Conservation (phyloP, 2,797 vertebrate genomes). For the Clamator glandarius region DNA sequence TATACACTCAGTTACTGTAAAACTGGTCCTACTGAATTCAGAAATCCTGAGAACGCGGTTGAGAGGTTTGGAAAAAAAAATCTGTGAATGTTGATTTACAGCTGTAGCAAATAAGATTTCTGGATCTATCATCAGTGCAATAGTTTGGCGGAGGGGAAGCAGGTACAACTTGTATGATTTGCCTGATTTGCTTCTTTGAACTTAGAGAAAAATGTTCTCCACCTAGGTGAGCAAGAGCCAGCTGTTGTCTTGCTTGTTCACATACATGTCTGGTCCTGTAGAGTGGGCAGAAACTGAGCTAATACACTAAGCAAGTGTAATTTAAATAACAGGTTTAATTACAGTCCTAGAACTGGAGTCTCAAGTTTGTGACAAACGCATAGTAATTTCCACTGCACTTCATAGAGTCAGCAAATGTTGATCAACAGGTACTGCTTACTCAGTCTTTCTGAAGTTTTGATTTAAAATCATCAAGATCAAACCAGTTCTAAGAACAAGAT, state of each 20-base stretch:
- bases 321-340: conserved; percentile 50
- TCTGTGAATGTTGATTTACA: not conserved
- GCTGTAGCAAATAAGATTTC: not conserved
- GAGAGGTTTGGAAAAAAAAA: not conserved
- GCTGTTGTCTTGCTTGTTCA: not conserved
- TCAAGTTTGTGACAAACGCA: conserved; percentile 22
- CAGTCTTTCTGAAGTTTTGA: conserved; percentile 9
- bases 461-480: conserved; percentile 25
- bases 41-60: not conserved
- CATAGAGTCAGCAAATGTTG: conserved; percentile 44
- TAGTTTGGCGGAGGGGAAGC: not conserved
- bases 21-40: not conserved
- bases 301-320: conserved; percentile 30
- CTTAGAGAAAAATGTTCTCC: conserved; percentile 47
- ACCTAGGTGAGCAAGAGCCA: conserved; percentile 10
- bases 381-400: conserved; percentile 21
- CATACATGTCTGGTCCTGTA: conserved; percentile 12
- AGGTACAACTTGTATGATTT: conserved; percentile 33
- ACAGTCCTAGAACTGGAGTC: conserved; percentile 32
- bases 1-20: not conserved
- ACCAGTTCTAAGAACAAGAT: not conserved
- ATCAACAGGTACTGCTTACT: conserved; percentile 38
- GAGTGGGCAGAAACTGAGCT: conserved; percentile 36
- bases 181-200: conserved; percentile 56
- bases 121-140: not conserved